A percentile compares a stretch with the other conserved stretches of the same genome.
Conservation (phyloP, 2,113 vertebrate species). For the Trematomus loennbergii region DNA sequence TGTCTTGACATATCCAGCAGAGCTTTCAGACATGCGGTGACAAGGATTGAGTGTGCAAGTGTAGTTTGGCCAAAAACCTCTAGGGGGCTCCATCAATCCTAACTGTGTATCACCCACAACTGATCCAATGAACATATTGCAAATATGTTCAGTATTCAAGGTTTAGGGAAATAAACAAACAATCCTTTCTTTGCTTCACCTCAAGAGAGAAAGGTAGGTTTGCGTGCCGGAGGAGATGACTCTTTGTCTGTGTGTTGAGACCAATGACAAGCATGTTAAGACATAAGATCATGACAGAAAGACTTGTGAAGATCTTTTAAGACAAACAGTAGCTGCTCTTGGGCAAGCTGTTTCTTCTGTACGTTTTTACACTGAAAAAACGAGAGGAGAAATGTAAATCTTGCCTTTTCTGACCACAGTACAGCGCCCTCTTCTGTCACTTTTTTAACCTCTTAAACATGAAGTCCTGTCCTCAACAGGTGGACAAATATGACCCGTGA, state of each 20-base stretch:
- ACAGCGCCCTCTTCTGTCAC: not conserved
- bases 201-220: not conserved
- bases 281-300: not conserved
- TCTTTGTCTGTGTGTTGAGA: not conserved
- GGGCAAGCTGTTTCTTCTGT: not conserved
- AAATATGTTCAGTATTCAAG: not conserved
- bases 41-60: not conserved
- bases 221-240: not conserved
- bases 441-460: conserved; percentile 3
- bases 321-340: not conserved
- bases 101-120: not conserved
- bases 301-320: not conserved
- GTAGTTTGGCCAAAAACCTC: conserved; percentile 14
- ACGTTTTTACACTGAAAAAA: not conserved
- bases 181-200: not conserved
- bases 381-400: not conserved
- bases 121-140: not conserved
- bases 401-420: not conserved
- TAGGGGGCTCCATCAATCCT: conserved; percentile 37
- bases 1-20: not conserved
- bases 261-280: not conserved
- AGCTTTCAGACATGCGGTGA: not conserved
- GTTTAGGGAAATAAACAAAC: not conserved
- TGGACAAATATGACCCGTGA: conserved; percentile 34
- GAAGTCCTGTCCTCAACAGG: not conserved